A percentile compares a stretch with the other conserved stretches of the same genome.
Evolutionary conservation across 2,888 invertebrate species (phyloP).

Genomic region (Stegophylla sp.): DNA sequence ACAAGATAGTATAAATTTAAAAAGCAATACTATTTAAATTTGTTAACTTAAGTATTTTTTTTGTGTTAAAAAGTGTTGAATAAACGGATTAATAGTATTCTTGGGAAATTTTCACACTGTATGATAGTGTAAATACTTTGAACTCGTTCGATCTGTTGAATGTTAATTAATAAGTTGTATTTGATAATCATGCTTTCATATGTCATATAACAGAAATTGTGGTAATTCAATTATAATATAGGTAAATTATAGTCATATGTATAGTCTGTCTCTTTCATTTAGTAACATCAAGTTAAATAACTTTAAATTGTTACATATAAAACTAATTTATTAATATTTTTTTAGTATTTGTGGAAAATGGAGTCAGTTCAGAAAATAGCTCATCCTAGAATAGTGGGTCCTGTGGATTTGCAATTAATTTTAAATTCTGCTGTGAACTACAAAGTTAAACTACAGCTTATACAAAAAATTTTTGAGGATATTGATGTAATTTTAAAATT

Average conservation of each 20-base stretch:
- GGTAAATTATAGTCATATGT: too few relatives aligned
- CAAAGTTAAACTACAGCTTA: constrained; percentile 28
- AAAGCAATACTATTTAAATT: too few relatives aligned
- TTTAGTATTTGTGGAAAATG: constrained; percentile 9
- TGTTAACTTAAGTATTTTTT: too few relatives aligned
- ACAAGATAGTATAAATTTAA: too few relatives aligned
- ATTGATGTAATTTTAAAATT: constrained; percentile 31
- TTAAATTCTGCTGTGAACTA: constrained; percentile 16
- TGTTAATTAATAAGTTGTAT: too few relatives aligned
- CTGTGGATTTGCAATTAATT: constrained; percentile 26
- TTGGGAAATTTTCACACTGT: too few relatives aligned
- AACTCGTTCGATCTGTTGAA: too few relatives aligned
- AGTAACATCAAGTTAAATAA: not conserved
- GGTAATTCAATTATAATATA: not conserved
- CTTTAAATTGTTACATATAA: not conserved
- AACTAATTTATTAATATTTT: not conserved
- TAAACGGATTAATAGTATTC: too few relatives aligned
- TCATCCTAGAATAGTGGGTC: constrained; percentile 3
- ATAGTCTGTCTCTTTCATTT: too few relatives aligned
- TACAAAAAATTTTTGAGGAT: constrained; percentile 22
- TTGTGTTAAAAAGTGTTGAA: too few relatives aligned
- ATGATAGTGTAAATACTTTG: too few relatives aligned
- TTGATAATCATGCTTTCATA: too few relatives aligned
- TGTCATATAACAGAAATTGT: not conserved
- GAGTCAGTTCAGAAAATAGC: constrained; percentile 38